Conservation (phyloP, 2,888 invertebrate species). For the Camponotus fellah region DNA sequence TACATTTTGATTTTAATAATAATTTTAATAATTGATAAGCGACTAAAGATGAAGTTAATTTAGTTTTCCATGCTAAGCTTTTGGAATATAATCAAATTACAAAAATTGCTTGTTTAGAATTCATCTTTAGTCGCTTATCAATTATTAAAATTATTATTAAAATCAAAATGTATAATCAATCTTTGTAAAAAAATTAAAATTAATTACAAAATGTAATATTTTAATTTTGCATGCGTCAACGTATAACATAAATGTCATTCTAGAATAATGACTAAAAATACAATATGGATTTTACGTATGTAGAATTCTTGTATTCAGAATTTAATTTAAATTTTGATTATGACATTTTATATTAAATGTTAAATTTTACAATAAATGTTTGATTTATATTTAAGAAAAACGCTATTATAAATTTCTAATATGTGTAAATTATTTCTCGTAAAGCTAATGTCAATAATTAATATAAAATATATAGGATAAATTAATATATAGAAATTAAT, state of each 20-base stretch:
- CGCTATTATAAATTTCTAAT: neutral
- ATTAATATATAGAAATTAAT: no score
- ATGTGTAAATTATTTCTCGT: neutral
- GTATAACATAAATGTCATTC: no score
- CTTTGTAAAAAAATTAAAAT: no score
- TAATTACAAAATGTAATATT: no score
- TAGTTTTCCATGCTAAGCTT: neutral
- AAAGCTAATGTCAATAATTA: constrained; percentile 6
- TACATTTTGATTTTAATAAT: neutral
- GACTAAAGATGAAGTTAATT: neutral
- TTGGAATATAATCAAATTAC: neutral
- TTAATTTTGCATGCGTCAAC: no score
- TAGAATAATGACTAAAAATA: no score
- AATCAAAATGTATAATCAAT: no score
- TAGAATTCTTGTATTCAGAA: no score
- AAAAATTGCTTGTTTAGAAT: neutral
- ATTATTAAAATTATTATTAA: no score
- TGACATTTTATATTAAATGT: neutral
- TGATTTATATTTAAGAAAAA: neutral
- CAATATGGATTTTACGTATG: no score
- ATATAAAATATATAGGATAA: neutral
- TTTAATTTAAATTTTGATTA: neutral
- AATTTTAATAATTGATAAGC: neutral
- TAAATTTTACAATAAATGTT: constrained; percentile 9
- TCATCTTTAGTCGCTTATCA: no score